These are phyloP conservation scores for Buphagus erythrorhynchus DNA, from an alignment of 2,797 vertebrate genomes.

Conservation along the genomic window DNA sequence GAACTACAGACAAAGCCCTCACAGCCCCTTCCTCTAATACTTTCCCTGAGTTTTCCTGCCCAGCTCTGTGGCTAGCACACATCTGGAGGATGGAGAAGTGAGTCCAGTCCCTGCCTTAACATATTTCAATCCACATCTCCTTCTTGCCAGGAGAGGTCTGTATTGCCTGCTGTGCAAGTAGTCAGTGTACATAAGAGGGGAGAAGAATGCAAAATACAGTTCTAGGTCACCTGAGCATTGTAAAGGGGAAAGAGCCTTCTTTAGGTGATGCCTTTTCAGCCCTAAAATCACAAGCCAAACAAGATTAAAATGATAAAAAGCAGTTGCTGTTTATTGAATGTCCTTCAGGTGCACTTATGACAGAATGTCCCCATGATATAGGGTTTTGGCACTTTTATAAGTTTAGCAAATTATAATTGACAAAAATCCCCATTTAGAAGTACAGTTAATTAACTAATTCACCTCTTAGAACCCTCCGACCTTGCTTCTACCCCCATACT, in stretches of 20 bases:
- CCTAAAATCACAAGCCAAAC: neutral
- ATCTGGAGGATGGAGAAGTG: neutral
- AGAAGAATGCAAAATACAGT: neutral
- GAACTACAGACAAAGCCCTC: neutral
- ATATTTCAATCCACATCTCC: neutral
- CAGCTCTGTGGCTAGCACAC: neutral
- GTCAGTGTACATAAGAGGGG: fast-evolving
- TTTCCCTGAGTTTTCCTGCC: neutral
- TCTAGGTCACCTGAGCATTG: neutral
- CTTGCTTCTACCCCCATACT: neutral
- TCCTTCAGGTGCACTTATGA: neutral
- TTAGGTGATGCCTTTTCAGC: neutral
- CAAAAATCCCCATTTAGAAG: neutral
- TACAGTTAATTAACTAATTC: neutral
- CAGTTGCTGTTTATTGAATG: neutral
- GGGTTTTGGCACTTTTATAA: neutral
- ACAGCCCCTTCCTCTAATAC: neutral
- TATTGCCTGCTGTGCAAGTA: neutral
- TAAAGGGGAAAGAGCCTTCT: neutral
- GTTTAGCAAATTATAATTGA: neutral
- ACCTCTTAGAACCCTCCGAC: neutral
- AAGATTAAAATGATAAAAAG: neutral
- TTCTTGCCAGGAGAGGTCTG: neutral
- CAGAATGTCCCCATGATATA: neutral
- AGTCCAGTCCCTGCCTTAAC: neutral